phyloP scores from a whole-genome alignment of 2,797 vertebrate species.

The Sparus aurata region DNA sequence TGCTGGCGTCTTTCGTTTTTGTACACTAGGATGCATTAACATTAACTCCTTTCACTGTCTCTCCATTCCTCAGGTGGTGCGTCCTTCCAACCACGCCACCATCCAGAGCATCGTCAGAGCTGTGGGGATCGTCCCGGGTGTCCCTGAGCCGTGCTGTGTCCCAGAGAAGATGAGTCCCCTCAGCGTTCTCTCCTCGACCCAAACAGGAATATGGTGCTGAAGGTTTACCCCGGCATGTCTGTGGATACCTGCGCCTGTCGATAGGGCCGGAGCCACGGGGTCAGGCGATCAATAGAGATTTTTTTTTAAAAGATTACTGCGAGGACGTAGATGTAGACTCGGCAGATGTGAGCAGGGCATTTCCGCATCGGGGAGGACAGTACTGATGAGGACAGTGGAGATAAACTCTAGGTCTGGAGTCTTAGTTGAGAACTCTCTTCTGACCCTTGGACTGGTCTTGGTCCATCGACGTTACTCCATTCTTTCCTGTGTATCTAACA shows the following conservation, averaged over 20 bases:
- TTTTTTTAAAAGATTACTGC: too few relatives aligned
- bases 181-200: slow-evolving; percentile 93
- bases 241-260: slow-evolving; percentile 94
- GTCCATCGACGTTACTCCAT: slow-evolving; percentile 5
- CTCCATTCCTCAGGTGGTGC: slow-evolving; percentile 86
- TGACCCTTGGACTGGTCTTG: slow-evolving; percentile 15
- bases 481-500: slow-evolving; percentile 33
- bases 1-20: not conserved
- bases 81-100: slow-evolving; percentile 96
- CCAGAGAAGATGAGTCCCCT: slow-evolving; percentile 95
- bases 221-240: slow-evolving; percentile 96
- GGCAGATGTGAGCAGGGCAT: not conserved
- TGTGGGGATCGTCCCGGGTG: slow-evolving; percentile 93
- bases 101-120: slow-evolving; percentile 98
- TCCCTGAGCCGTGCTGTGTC: slow-evolving; percentile 96
- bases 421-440: slow-evolving; percentile 21
- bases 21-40: not conserved
- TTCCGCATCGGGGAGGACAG: slow-evolving; percentile 26
- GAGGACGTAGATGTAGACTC: slow-evolving; percentile 9
- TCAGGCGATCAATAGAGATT: not conserved
- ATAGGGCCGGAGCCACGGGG: slow-evolving; percentile 73
- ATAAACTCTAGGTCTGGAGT: slow-evolving; percentile 13
- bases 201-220: slow-evolving; percentile 92
- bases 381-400: slow-evolving; percentile 19
- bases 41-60: not conserved